Conservation (phyloP, 2,797 vertebrate genomes). For the Lepus townsendii region DNA sequence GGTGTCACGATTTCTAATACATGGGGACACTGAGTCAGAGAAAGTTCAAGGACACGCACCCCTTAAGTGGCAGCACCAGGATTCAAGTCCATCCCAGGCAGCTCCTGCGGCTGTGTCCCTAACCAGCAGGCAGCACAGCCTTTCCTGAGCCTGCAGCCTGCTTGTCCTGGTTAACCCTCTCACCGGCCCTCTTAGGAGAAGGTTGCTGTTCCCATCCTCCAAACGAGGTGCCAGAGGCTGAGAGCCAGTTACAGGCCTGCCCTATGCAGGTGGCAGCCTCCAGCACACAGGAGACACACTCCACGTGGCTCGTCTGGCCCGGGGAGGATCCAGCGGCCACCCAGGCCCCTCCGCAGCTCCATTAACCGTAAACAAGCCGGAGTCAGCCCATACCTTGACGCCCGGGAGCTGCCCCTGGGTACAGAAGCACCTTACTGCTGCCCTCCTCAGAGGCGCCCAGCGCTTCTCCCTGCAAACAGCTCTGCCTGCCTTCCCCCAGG, state of each 20-base stretch:
- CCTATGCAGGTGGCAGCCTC: background rate
- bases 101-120: background rate
- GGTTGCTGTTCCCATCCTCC: background rate
- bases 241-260: background rate
- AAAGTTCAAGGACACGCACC: background rate
- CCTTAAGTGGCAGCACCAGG: too few species aligned
- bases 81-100: background rate
- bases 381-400: background rate
- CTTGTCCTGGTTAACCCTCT: fast-evolving
- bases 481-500: fast-evolving
- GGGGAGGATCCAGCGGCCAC: background rate
- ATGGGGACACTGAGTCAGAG: slow-evolving; percentile 6
- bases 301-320: background rate
- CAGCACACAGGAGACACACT: background rate
- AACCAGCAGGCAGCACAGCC: fast-evolving
- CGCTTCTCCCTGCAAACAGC: background rate
- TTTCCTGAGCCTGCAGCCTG: background rate
- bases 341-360: background rate
- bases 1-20: background rate
- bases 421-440: background rate
- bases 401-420: background rate
- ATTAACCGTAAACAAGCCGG: background rate
- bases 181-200: background rate
- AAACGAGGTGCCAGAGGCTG: background rate
- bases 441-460: background rate